Conservation (phyloP, 1,140 invertebrate species). For the Nebria ingens region DNA sequence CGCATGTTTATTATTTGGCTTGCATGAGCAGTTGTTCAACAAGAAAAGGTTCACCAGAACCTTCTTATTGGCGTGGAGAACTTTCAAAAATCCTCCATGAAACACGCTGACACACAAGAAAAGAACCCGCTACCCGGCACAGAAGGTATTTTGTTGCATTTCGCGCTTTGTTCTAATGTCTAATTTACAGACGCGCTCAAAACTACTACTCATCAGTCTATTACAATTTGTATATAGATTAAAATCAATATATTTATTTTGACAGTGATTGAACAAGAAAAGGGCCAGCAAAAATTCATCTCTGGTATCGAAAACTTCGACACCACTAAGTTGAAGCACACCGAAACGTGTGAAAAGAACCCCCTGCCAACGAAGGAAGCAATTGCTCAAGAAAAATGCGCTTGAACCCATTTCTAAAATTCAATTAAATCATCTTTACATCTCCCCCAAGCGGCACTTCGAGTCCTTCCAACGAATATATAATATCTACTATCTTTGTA, state of each 20-base stretch:
- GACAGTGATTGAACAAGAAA: conserved; percentile 75
- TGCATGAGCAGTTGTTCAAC: conserved; percentile 38
- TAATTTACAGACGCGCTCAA: no score
- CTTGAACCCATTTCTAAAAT: not conserved
- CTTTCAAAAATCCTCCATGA: conserved; percentile 60
- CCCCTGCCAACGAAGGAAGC: conserved; percentile 68
- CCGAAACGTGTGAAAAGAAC: conserved; percentile 84
- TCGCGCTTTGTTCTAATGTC: no score
- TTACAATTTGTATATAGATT: no score
- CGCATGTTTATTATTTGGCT: conserved; percentile 17
- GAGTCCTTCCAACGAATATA: conserved; percentile 3
- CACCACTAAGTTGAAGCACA: conserved; percentile 72
- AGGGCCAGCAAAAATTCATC: conserved; percentile 73
- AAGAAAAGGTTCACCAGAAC: conserved; percentile 58
- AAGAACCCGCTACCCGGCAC: conserved; percentile 65
- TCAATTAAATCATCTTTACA: not conserved
- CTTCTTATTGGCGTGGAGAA: conserved; percentile 58
- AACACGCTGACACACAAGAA: conserved; percentile 62
- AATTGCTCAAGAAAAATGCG: conserved; percentile 55
- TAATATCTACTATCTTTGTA: conserved; percentile 8
- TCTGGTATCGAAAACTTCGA: conserved; percentile 85
- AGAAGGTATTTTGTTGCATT: conserved; percentile 53
- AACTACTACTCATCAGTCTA: no score
- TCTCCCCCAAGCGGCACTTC: not conserved
- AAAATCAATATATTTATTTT: not conserved